phyloP scores from a whole-genome alignment of 37 sponge, comb jelly and placozoan genomes.

The Hexactinellida sp. region DNA sequence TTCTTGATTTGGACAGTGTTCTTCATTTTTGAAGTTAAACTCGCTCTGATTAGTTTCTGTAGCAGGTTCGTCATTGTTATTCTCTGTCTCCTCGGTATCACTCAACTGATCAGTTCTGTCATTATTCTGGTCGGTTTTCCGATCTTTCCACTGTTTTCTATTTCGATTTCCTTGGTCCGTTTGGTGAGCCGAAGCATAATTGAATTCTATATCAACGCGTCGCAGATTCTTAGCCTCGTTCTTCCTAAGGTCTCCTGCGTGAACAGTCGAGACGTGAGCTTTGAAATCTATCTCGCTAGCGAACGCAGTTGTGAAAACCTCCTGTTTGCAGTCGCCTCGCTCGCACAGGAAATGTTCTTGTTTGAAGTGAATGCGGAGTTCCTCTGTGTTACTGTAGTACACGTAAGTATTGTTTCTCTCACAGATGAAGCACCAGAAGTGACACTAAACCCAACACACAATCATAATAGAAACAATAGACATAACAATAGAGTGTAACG shows the following conservation, averaged over 20 bases:
- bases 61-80: not conserved
- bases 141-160: not conserved
- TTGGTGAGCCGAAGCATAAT: not conserved
- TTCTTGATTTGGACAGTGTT: not conserved
- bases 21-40: not conserved
- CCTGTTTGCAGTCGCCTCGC: constrained; percentile 47
- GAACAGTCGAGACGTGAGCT: constrained; percentile 1
- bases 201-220: not conserved
- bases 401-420: constrained; percentile 59
- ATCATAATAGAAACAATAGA: not conserved
- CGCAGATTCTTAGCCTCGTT: not conserved
- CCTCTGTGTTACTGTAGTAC: constrained; percentile 37
- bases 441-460: constrained; percentile 17
- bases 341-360: constrained; percentile 76
- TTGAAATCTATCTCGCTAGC: constrained; percentile 57
- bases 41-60: not conserved
- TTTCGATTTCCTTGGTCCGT: not conserved
- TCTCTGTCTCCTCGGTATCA: not conserved
- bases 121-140: not conserved
- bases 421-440: constrained; percentile 89
- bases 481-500: not conserved
- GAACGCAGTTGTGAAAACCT: constrained; percentile 52
- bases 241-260: not conserved
- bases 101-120: not conserved
- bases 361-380: constrained; percentile 48